Evolutionary conservation across 2,888 invertebrate species (phyloP), one percentile per base, ranked within the genome.

Genomic region (Theretra japonica): DNA sequence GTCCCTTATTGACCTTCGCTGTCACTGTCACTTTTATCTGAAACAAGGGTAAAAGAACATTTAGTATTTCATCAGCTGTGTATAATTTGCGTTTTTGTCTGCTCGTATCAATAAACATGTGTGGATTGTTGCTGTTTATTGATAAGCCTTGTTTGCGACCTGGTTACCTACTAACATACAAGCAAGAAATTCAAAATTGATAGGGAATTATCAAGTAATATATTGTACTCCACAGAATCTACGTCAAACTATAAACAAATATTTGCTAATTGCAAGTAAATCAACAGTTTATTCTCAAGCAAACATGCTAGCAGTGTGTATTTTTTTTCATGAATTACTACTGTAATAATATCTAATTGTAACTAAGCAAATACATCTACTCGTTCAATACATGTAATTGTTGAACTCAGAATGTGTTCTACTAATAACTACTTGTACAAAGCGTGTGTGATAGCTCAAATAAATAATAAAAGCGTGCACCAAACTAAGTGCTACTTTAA

Each of bases 1-100:
- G 74, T 80, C 79, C 75, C 86, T 96, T 96, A 98, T 95, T 98
- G 98, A 95, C 97, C 98, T 95, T 98, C 98, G 94, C 98, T 98
- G 95, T 98, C 98, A 95, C 97, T 98, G 96, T 98, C 98, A 95
- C 97, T 98, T 95, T 98, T 98, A 95, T 98, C 98, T 98, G 96
- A 77, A 96, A 96, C 73, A 79, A 72, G 7, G n/a, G 57, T 57
- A 71, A 15, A 71, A 53, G 19, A 1, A 50, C 25, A 19, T 57
- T 68, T 58, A 68, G 50, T 53, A 15, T 62, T 65, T 62, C 72
- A 8, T 70, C 70, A 72, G 41, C 30, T 11, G 28, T 70, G 11
- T 69, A 28, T 48, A 8, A 28, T 65, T 65, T 30, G 30, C 8
- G n/a, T 30, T 60, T 33, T 19, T 65, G 65, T 15, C 11, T 21